Percentiles rank a stretch among this genome's conserved stretches.
Conservation (phyloP, 2,888 invertebrate genomes). For the Lordiphosa andalusiaca region DNA sequence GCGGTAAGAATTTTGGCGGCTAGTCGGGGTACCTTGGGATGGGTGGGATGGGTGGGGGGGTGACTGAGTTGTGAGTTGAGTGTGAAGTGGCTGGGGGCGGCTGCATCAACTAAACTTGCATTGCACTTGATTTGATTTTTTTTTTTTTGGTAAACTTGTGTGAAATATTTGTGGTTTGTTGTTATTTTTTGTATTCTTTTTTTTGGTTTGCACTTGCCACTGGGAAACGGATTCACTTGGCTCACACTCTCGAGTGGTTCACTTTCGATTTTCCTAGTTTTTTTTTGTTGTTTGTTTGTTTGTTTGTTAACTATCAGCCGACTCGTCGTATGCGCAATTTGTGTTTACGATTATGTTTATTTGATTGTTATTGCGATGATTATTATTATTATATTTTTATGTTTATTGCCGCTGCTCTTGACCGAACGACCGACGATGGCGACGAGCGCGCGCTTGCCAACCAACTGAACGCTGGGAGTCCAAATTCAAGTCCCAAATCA, state of each 20-base stretch:
- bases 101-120: not conserved
- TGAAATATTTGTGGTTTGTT: conserved; percentile 32
- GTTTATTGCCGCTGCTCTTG: conserved; percentile 52
- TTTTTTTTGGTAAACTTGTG: not conserved
- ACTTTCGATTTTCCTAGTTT: conserved; percentile 18
- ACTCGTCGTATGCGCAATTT: conserved; percentile 22
- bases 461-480: conserved; percentile 27
- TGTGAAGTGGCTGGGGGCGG: not conserved
- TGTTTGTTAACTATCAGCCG: conserved; percentile 27
- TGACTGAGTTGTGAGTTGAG: conserved; percentile 3
- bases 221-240: conserved; percentile 18
- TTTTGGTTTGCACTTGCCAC: conserved; percentile 42
- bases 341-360: conserved; percentile 41
- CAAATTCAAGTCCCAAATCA: conserved; percentile 1
- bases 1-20: conserved; percentile 81
- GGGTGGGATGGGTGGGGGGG: conserved; percentile 33
- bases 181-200: conserved; percentile 29
- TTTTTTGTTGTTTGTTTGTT: conserved; percentile 22
- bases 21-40: conserved; percentile 63
- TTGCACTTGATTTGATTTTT: conserved; percentile 10
- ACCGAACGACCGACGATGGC: conserved; percentile 61
- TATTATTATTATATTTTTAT: conserved; percentile 35
- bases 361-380: conserved; percentile 40
- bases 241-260: conserved; percentile 13
- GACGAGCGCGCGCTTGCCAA: conserved; percentile 51